Evolutionary conservation across 2,888 invertebrate species (phyloP).

Genomic region (Euzophera pinguis): DNA sequence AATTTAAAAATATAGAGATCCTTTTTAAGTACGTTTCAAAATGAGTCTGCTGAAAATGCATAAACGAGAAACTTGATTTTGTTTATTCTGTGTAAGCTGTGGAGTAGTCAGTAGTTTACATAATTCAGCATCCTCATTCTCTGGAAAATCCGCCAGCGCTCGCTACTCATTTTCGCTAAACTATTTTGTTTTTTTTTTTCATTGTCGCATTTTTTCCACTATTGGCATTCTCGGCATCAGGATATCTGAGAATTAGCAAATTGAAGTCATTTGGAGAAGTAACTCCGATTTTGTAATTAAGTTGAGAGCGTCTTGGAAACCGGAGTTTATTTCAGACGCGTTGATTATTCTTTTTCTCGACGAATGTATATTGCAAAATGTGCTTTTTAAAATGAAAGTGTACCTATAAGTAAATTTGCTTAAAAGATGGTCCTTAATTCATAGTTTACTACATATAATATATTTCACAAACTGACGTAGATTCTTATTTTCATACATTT

Average conservation of each 20-base stretch:
- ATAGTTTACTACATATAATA: too few relatives aligned
- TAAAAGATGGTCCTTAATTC: too few relatives aligned
- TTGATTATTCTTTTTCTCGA: neutral
- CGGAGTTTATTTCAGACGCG: neutral
- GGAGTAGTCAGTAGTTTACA: slow-evolving; percentile 6
- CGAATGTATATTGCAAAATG: too few relatives aligned
- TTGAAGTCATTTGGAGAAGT: neutral
- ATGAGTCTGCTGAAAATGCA: neutral
- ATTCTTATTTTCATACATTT: too few relatives aligned
- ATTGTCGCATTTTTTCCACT: neutral
- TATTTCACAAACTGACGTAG: too few relatives aligned
- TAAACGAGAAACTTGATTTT: neutral
- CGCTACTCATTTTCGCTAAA: neutral
- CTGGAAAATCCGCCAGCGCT: neutral
- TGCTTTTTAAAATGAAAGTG: too few relatives aligned
- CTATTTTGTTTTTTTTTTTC: slow-evolving; percentile 1
- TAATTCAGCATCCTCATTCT: slow-evolving; percentile 4
- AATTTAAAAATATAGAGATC: too few relatives aligned
- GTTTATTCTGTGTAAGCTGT: neutral
- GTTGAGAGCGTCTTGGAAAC: neutral
- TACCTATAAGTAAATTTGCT: too few relatives aligned
- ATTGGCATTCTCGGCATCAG: neutral
- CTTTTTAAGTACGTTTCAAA: neutral
- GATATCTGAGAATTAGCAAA: neutral
- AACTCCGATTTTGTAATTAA: slow-evolving; percentile 1